Conservation (phyloP, 2,797 vertebrate genomes). For the Linurgus olivaceus region DNA sequence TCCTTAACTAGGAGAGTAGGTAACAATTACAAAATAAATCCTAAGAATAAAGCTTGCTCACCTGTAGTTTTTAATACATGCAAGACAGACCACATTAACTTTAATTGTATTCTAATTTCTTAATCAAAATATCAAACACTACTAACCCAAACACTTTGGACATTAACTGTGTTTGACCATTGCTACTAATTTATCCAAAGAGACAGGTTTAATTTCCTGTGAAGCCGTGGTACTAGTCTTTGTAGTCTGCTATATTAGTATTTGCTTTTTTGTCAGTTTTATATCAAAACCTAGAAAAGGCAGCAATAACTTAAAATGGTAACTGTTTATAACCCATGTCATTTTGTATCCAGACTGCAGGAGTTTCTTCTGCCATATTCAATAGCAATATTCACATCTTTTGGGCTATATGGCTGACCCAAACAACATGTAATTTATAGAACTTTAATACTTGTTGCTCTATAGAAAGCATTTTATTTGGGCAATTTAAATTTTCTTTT, state of each 20-base stretch:
- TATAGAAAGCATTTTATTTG: background rate
- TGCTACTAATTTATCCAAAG: background rate
- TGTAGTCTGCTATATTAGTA: background rate
- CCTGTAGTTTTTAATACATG: background rate
- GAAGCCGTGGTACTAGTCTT: background rate
- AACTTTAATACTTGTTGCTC: background rate
- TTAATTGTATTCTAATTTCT: background rate
- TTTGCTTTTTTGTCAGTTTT: background rate
- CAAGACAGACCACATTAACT: background rate
- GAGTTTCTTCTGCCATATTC: background rate
- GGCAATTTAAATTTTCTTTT: background rate
- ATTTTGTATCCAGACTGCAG: background rate
- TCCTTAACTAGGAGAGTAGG: background rate
- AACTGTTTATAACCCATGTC: background rate
- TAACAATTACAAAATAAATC: background rate
- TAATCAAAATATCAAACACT: background rate
- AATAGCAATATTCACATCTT: background rate
- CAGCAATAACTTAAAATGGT: background rate
- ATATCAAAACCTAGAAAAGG: background rate
- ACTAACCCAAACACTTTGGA: background rate
- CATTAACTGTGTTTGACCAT: background rate
- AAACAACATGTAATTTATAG: background rate
- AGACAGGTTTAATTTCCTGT: background rate
- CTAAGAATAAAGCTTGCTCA: background rate
- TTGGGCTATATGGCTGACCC: background rate